Evolutionary conservation across 2,797 vertebrate genomes (phyloP).

Genomic region (Corythornis leucogaster): DNA sequence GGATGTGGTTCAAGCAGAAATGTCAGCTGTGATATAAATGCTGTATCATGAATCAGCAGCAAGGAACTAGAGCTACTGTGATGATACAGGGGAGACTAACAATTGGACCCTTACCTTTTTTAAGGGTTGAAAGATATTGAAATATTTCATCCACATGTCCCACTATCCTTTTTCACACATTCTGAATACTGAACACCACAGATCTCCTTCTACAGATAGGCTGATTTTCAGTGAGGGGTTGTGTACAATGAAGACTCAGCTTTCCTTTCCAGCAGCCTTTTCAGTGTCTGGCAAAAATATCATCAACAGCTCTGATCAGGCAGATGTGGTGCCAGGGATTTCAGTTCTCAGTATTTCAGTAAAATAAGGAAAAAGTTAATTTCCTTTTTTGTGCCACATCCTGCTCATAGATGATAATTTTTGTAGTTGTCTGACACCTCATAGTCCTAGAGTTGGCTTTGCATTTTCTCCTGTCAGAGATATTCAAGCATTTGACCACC

Average conservation of each 20-base stretch:
- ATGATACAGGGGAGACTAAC: background rate
- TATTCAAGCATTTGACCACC: background rate
- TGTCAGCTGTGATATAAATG: constrained; percentile 37
- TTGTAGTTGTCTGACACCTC: background rate
- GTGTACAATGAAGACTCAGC: background rate
- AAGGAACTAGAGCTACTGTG: background rate
- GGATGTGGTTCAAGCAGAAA: constrained; percentile 61
- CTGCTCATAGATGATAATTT: background rate
- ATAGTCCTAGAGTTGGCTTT: background rate
- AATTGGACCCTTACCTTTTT: background rate
- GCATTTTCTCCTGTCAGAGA: background rate
- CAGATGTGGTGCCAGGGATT: background rate
- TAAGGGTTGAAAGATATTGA: background rate
- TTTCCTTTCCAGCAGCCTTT: background rate
- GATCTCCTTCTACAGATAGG: background rate
- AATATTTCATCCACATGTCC: background rate
- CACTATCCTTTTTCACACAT: background rate
- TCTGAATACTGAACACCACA: background rate
- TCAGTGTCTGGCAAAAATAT: background rate
- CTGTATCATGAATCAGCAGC: constrained; percentile 30
- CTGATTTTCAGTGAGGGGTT: background rate
- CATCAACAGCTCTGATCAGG: background rate
- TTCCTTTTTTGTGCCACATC: background rate
- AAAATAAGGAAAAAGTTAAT: background rate
- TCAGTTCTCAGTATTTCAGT: background rate